Evolutionary conservation across 2,113 vertebrate genomes (phyloP), one percentile per base, ranked within the genome.

Genomic region (Trogon melanurus): DNA sequence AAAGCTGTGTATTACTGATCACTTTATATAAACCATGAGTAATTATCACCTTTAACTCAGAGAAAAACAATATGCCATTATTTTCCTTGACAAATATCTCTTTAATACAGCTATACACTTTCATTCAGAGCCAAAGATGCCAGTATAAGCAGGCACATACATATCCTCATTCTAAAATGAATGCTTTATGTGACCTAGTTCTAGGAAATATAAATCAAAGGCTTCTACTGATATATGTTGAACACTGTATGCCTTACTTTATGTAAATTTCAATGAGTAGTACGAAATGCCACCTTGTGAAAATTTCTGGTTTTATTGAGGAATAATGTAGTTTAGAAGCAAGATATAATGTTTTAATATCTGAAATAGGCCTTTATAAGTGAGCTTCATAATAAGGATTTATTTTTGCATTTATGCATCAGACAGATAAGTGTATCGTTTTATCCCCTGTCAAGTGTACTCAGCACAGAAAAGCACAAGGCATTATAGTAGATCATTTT

Each of bases 351-450:
- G 87, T 58, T 92, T 96, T 97, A 94, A 95, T 97, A 96, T 91
- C 81, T 92, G 94, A 92, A 78, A 65, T 23, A 85, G 67, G 72
- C 50, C 83, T 92, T 93, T 85, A 94, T 51, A 95, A 92, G 64
- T 16, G 67, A 93, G 51, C 44, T 85, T 95, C 80, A 90, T 96
- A 95, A 96, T 62, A 94, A 97, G 72, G 94, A 96, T 96, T 96
- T 97, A 89, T 85, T 97, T 97, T 97, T 95, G 34, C 70, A 86
- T 95, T 94, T 96, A 95, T 79, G 97, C 93, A 95, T 96, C 85
- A 91, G 53, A 81, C 23, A 93, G 38, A 85, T 95, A 93, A 93
- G 45, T 56, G 26, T 93, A 84, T 95, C 69, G 61, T 89, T 91
- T 93, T 67, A 92, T 78, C 64, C 45, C 23, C 15, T 89, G 36